A percentile compares a stretch with the other conserved stretches of the same genome.
These are phyloP conservation scores for Oriolus oriolus DNA, from an alignment of 2,113 vertebrate species.

Conservation along the genomic window DNA sequence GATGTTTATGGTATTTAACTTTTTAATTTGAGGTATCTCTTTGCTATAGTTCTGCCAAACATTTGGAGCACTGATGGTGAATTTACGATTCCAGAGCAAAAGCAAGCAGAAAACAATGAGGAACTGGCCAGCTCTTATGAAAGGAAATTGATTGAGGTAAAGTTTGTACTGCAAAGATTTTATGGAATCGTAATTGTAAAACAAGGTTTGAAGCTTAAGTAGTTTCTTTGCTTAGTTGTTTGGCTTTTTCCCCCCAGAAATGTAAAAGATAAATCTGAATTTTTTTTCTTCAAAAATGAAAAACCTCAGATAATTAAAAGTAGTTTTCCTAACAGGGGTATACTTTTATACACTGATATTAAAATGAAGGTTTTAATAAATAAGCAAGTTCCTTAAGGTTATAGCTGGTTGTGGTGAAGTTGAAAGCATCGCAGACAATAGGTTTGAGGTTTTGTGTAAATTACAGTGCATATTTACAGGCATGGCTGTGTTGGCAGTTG, in stretches of 20 bases:
- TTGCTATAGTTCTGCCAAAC: conserved; percentile 66
- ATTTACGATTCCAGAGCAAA: conserved; percentile 78
- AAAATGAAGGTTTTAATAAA: background rate
- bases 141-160: conserved; percentile 97
- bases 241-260: background rate
- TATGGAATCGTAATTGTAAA: background rate
- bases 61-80: conserved; percentile 80
- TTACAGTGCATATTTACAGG: background rate
- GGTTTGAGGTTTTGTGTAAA: background rate
- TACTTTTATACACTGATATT: background rate
- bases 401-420: background rate
- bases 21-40: background rate
- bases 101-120: conserved; percentile 84
- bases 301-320: background rate
- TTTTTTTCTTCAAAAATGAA: background rate
- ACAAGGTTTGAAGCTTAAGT: background rate
- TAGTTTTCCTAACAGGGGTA: background rate
- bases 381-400: background rate
- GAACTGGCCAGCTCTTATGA: conserved; percentile 91
- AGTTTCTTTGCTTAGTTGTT: background rate
- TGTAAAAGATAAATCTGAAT: background rate
- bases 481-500: background rate
- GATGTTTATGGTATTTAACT: background rate
- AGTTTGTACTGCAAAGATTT: background rate
- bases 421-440: background rate